Evolutionary conservation across 2,113 vertebrate genomes (phyloP).

Genomic region (Tragelaphus strepsiceros): DNA sequence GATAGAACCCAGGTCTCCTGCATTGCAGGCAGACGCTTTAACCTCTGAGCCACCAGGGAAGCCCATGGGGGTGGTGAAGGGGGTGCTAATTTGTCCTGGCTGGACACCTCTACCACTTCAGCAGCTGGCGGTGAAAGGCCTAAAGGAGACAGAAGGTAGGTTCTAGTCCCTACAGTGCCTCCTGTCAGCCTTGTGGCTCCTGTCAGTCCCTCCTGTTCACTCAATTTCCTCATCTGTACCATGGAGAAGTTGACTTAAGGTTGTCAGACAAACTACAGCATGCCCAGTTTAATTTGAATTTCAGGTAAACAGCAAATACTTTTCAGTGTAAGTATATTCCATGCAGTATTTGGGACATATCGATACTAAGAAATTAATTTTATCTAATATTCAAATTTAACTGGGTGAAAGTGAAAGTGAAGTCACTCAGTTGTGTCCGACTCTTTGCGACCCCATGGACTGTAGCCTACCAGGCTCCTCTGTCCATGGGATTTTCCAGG

Average conservation of each 20-base stretch:
- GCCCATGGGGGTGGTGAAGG: background rate
- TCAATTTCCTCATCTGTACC: background rate
- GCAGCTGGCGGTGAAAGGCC: background rate
- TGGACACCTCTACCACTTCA: background rate
- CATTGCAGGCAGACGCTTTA: no score
- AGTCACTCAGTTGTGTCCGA: no score
- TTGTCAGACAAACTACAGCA: background rate
- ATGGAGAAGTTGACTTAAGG: background rate
- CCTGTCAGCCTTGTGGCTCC: rapidly evolving
- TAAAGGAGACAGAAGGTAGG: background rate
- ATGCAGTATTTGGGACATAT: background rate
- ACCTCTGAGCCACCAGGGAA: no score
- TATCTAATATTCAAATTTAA: background rate
- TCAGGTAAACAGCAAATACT: background rate
- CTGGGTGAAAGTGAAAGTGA: no score
- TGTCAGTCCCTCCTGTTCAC: background rate
- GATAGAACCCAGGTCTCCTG: no score
- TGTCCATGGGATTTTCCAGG: no score
- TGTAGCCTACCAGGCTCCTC: no score
- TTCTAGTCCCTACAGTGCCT: background rate
- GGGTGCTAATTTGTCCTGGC: background rate
- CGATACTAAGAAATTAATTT: background rate
- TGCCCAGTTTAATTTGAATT: background rate
- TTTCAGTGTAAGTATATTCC: background rate
- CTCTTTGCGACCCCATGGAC: no score